Base-by-base conservation (phyloP, 2,888 invertebrate species). In the Morpho deidamia region DNA sequence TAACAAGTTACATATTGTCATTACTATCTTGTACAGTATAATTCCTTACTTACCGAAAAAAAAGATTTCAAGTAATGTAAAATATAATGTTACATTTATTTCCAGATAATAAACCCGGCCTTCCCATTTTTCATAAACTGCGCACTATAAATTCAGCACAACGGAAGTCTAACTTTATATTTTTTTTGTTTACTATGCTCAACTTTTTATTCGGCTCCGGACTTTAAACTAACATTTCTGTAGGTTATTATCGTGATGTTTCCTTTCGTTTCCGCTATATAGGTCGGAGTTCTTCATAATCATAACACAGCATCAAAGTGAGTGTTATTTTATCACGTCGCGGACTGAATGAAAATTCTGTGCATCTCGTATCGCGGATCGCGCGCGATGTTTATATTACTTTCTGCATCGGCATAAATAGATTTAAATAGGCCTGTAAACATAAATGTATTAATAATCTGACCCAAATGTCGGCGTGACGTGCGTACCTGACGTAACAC, bases 381-480 rank as follows among this genome's bases (percentile, higher is more conserved):
- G 41, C n/a, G 55, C 58, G 51, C 38, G 48, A 42, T 55, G 62
- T 63, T 57, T 64, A 60, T 49, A 54, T 63, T 59, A 58, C 56
- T 58, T 61, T 60, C 58, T 63, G 65, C 65, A 65, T 66, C 62
- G 58, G 53, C 46, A 68, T 72, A 73, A 78, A 82, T 80, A 81
- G 76, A 74, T 58, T 67, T 69, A 76, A 81, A 82, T 78, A 81
- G 74, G 79, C 79, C 75, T 79, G 74, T 84, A 80, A 80, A 77
- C 73, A 74, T 70, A 72, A 68, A 70, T 74, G 75, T 78, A 80
- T 76, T 77, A 77, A 76, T 77, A 76, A 72, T 70, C 74, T 85
- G 86, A 86, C 85, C 86, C 73, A 81, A 83, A 84, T 85, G 76
- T 67, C 64, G 59, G 68, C 66, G 72, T 87, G 86, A 87, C 86